Evolutionary conservation across 2,113 vertebrate species (phyloP).

Genomic region (Heterotis niloticus): DNA sequence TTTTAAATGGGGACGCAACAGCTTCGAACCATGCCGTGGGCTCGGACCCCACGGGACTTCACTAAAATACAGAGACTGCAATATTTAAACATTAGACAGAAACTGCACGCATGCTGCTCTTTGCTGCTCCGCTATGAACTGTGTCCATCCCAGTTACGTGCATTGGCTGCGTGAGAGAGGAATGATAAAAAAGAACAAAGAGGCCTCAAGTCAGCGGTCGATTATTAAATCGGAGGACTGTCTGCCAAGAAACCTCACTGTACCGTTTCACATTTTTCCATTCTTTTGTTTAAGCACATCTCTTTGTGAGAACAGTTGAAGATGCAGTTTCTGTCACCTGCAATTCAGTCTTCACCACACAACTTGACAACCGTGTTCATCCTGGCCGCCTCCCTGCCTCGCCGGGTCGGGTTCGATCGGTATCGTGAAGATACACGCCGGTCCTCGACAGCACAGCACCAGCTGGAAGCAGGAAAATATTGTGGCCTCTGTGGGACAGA

Average conservation of each 20-base stretch:
- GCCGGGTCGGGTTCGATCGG: no score
- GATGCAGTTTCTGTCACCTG: neutral
- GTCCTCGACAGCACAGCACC: no score
- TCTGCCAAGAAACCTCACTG: neutral
- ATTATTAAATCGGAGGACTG: neutral
- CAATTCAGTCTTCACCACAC: neutral
- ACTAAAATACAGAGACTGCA: conserved; percentile 17
- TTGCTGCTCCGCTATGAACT: neutral
- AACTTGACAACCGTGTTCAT: neutral
- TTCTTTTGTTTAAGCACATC: neutral
- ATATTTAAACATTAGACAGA: neutral
- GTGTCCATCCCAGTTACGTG: neutral
- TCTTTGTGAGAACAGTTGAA: no score
- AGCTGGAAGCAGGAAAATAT: no score
- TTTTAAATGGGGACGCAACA: neutral
- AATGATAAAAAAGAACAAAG: no score
- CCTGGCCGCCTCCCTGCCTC: no score
- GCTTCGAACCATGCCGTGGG: neutral
- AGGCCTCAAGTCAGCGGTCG: no score
- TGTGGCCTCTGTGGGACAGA: no score
- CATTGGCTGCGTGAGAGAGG: neutral
- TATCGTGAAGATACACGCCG: no score
- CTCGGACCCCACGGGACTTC: neutral
- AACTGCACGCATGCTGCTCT: neutral
- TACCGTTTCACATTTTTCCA: neutral